These are phyloP conservation scores for Caenorhabditis afra DNA, from an alignment of 2,888 invertebrate genomes.

Conservation along the genomic window DNA sequence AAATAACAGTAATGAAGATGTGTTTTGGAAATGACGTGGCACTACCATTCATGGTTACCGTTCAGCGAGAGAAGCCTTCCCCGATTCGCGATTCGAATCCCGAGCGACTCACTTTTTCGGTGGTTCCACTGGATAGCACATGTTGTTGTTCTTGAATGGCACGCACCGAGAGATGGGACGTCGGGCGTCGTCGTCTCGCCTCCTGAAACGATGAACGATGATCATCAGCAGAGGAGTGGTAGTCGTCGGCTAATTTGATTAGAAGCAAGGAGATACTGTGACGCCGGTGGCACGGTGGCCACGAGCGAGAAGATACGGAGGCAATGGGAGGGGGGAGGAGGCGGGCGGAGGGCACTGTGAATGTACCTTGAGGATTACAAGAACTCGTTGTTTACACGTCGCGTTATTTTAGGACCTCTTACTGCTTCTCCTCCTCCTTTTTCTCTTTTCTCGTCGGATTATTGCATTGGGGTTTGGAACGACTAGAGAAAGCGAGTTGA, in stretches of 20 bases:
- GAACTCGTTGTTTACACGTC: conserved; percentile 54
- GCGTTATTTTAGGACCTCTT: conserved; percentile 40
- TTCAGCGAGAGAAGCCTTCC: neutral
- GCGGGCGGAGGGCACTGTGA: neutral
- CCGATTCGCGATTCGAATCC: neutral
- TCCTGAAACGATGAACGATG: conserved; percentile 48
- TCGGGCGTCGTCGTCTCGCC: conserved; percentile 33
- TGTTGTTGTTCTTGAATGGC: conserved; percentile 27
- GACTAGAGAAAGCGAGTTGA: conserved; percentile 25
- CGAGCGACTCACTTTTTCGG: conserved; percentile 45
- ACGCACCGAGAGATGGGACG: conserved; percentile 42
- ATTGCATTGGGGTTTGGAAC: conserved; percentile 48
- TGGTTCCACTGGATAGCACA: conserved; percentile 60
- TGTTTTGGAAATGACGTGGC: neutral
- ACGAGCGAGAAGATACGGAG: neutral
- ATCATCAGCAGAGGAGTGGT: conserved; percentile 16
- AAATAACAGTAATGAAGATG: no score
- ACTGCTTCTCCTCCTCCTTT: neutral
- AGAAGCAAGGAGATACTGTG: conserved; percentile 26
- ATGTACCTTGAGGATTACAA: conserved; percentile 50
- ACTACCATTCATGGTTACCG: neutral
- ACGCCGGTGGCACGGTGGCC: conserved; percentile 15
- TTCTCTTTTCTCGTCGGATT: conserved; percentile 21
- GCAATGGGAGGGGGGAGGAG: conserved; percentile 1
- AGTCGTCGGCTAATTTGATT: conserved; percentile 58